A percentile compares a stretch with the other conserved stretches of the same genome.
phyloP scores from a whole-genome alignment of 1,140 invertebrate genomes.

The Tigriopus japonicus region DNA sequence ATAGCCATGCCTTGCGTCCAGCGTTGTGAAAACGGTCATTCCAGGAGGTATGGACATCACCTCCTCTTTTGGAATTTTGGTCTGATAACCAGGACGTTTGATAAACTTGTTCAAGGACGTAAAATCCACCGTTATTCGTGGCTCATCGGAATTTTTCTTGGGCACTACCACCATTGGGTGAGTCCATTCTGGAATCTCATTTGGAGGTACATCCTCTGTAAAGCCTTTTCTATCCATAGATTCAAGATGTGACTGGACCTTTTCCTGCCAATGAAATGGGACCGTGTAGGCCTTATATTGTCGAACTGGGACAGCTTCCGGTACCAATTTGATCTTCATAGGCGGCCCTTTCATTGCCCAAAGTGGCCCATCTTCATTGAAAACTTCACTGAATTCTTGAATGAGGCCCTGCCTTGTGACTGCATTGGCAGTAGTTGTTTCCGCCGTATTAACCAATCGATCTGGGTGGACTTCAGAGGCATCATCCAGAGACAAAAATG shows the following conservation, averaged over 20 bases:
- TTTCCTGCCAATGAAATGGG: slow-evolving; percentile 1
- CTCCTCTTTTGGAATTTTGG: slow-evolving; percentile 19
- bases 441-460: neutral
- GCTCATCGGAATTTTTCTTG: slow-evolving; percentile 12
- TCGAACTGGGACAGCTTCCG: too few relatives aligned
- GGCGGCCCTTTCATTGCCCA: neutral
- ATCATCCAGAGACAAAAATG: neutral
- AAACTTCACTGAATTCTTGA: neutral
- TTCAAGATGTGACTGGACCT: slow-evolving; percentile 12
- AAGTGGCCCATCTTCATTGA: neutral
- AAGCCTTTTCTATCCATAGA: slow-evolving; percentile 2
- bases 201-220: neutral
- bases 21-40: slow-evolving; percentile 14
- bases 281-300: slow-evolving; percentile 4
- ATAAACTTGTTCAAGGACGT: slow-evolving; percentile 21
- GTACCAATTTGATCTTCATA: neutral
- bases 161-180: slow-evolving; percentile 16
- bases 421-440: neutral
- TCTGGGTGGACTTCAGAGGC: neutral
- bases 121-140: slow-evolving; percentile 16
- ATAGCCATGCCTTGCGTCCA: slow-evolving; percentile 23
- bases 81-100: slow-evolving; percentile 18
- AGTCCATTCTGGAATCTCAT: slow-evolving; percentile 8
- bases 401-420: neutral
- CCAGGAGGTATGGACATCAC: slow-evolving; percentile 13